phyloP scores from a whole-genome alignment of 2,113 vertebrate genomes.

The Embiotoca jacksoni region DNA sequence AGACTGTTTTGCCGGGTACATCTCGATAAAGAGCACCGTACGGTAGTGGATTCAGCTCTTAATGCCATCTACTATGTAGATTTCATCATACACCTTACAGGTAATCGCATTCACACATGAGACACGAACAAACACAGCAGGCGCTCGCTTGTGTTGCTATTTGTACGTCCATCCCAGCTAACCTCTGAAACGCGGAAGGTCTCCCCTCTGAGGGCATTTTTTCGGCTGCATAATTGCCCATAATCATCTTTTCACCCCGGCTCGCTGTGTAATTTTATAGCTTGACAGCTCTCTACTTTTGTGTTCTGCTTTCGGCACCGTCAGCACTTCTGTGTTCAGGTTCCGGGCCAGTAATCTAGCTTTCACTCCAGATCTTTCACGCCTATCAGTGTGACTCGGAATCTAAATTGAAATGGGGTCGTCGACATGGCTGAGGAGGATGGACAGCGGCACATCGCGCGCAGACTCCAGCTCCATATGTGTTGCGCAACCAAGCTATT shows the following conservation, averaged over 20 bases:
- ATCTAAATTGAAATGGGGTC: constrained; percentile 62
- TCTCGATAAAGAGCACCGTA: constrained; percentile 9
- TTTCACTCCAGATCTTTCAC: constrained; percentile 63
- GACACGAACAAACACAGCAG: constrained; percentile 34
- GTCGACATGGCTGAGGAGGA: constrained; percentile 15
- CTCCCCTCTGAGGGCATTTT: constrained; percentile 63
- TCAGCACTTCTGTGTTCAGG: constrained; percentile 71
- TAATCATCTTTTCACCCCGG: constrained; percentile 74
- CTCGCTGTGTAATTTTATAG: constrained; percentile 67
- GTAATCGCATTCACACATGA: not conserved
- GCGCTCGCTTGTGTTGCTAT: constrained; percentile 15
- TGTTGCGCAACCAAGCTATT: not conserved
- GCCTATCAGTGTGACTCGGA: constrained; percentile 57
- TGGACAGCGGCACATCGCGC: not conserved
- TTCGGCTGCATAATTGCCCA: constrained; percentile 68
- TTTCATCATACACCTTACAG: not conserved
- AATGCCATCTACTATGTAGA: not conserved
- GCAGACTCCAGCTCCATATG: not conserved
- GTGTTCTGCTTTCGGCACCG: constrained; percentile 59
- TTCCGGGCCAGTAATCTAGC: constrained; percentile 69
- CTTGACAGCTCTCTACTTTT: constrained; percentile 72
- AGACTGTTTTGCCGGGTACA: constrained; percentile 15
- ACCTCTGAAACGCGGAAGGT: constrained; percentile 49
- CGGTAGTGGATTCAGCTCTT: not conserved
- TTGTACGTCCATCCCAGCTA: constrained; percentile 32